Conservation (phyloP, 2,888 invertebrate species). For the Noctua fimbriata region DNA sequence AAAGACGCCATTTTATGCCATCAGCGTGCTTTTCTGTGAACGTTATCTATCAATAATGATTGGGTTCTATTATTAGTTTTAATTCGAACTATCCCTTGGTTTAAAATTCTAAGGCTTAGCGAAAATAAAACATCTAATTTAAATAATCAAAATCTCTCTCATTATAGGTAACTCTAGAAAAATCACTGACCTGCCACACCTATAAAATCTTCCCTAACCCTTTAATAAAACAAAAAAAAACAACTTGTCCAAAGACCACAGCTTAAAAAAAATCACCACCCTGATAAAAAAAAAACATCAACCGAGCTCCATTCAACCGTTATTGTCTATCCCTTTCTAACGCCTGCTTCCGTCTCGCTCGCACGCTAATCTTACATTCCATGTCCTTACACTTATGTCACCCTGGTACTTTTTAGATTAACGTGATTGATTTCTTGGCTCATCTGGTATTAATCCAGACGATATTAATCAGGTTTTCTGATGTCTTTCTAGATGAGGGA, state of each 20-base stretch:
- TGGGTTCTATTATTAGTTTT: background rate
- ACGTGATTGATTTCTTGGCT: conserved; percentile 24
- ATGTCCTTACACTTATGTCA: conserved; percentile 58
- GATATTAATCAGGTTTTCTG: background rate
- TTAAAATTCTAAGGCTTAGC: background rate
- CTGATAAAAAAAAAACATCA: conserved; percentile 50
- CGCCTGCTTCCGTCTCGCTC: conserved; percentile 50
- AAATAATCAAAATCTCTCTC: background rate
- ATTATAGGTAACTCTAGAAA: conserved; percentile 4
- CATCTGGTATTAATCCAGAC: background rate
- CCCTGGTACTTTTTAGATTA: conserved; percentile 40
- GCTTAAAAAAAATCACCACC: conserved; percentile 45
- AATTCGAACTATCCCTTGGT: background rate
- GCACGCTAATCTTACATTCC: conserved; percentile 64
- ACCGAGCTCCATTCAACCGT: conserved; percentile 69
- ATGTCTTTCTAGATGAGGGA: background rate
- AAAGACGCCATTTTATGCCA: background rate
- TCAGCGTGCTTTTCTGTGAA: background rate
- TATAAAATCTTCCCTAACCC: conserved; percentile 29
- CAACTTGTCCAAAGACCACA: conserved; percentile 39
- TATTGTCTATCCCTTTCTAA: conserved; percentile 58
- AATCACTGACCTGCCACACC: conserved; percentile 22
- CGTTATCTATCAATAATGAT: background rate
- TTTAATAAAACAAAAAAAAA: conserved; percentile 8
- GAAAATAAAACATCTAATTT: background rate